Conservation (phyloP, 2,888 invertebrate genomes). For the Choreutis nemorana region DNA sequence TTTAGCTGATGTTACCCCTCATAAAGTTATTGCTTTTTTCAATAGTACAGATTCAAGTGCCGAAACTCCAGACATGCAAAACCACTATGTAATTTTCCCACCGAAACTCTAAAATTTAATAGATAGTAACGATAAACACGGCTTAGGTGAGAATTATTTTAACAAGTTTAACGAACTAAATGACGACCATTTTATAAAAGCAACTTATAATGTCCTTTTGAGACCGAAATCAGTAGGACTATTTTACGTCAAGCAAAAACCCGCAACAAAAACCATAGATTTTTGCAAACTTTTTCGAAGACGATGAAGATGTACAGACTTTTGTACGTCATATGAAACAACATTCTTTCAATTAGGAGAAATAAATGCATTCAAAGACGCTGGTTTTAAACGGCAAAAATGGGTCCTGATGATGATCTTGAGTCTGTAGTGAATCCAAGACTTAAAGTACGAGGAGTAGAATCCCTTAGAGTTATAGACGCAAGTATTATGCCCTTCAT, state of each 20-base stretch:
- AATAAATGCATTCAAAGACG: constrained; percentile 25
- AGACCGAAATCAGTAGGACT: constrained; percentile 73
- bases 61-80: constrained; percentile 30
- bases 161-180: constrained; percentile 24
- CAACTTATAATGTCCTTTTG: constrained; percentile 66
- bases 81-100: constrained; percentile 29
- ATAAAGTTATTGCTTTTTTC: constrained; percentile 29
- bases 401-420: constrained; percentile 59
- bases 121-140: constrained; percentile 25
- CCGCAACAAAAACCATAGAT: constrained; percentile 72
- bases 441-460: constrained; percentile 58
- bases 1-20: constrained; percentile 42
- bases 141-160: constrained; percentile 22
- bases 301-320: constrained; percentile 56
- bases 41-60: constrained; percentile 33
- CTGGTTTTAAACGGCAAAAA: constrained; percentile 57
- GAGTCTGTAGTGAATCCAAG: constrained; percentile 65
- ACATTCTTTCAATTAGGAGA: constrained; percentile 21
- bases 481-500: constrained; percentile 72
- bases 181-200: constrained; percentile 29
- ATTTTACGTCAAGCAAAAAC: constrained; percentile 71
- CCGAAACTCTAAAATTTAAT: constrained; percentile 24
- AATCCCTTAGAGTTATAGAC: constrained; percentile 68
- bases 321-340: constrained; percentile 25
- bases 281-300: constrained; percentile 69